Evolutionary conservation across 2,113 vertebrate genomes (phyloP).

Genomic region (Crotalus viridis): DNA sequence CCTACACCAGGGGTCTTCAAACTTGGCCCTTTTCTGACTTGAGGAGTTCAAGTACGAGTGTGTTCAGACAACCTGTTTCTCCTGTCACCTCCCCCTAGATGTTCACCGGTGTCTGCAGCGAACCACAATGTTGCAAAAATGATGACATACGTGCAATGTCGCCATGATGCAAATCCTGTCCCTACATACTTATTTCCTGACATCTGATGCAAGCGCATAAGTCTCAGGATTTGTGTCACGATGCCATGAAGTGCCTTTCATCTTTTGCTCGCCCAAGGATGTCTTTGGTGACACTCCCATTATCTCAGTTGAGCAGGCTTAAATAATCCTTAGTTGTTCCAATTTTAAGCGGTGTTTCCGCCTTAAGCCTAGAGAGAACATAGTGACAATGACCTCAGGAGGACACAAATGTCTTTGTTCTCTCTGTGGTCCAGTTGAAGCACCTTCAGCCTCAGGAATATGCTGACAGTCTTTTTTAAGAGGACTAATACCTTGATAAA

Average conservation of each 20-base stretch:
- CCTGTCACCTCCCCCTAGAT: not conserved
- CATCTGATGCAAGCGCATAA: not conserved
- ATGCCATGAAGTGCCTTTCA: not conserved
- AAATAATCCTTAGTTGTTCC: not conserved
- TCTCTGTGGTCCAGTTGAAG: constrained; percentile 68
- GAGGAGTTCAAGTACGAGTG: not conserved
- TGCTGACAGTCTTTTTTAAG: constrained; percentile 68
- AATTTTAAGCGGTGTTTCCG: constrained; percentile 24
- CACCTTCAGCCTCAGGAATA: constrained; percentile 66
- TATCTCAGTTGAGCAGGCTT: not conserved
- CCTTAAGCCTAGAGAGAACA: constrained; percentile 61
- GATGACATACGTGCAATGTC: not conserved
- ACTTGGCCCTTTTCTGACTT: too few species aligned
- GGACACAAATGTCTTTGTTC: constrained; percentile 62
- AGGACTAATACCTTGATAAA: constrained; percentile 71
- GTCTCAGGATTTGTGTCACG: not conserved
- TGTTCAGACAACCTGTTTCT: not conserved
- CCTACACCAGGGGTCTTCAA: too few species aligned
- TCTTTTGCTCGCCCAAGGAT: not conserved
- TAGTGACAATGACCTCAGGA: constrained; percentile 68
- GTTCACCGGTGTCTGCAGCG: not conserved
- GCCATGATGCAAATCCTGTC: not conserved
- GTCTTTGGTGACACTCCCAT: not conserved
- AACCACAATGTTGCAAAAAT: not conserved
- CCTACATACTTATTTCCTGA: not conserved